These are phyloP conservation scores for Orchestes rusci DNA, from an alignment of 2,888 invertebrate species.

Conservation along the genomic window DNA sequence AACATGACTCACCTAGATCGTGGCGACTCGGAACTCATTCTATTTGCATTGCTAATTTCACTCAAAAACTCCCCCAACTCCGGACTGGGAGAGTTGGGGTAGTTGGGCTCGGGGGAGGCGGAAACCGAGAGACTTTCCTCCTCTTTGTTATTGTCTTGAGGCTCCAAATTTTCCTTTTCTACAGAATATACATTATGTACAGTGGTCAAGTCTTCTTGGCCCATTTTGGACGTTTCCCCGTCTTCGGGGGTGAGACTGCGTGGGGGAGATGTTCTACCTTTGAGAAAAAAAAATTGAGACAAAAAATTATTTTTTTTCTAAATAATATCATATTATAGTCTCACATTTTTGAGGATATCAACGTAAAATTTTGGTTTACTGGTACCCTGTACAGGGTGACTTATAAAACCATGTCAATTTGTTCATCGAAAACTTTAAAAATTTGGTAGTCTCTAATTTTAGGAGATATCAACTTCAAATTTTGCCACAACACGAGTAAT, in stretches of 20 bases:
- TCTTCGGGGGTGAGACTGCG: constrained; percentile 21
- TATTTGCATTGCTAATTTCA: constrained; percentile 37
- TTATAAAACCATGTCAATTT: too few relatives aligned
- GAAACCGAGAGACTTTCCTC: constrained; percentile 38
- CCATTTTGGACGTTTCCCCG: constrained; percentile 12
- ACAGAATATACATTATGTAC: constrained; percentile 6
- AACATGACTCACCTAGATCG: constrained; percentile 38
- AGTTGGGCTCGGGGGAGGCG: constrained; percentile 40
- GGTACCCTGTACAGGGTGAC: too few relatives aligned
- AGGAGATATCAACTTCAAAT: too few relatives aligned
- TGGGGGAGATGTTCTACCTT: constrained; percentile 14
- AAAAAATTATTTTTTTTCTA: too few relatives aligned
- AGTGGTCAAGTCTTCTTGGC: constrained; percentile 8
- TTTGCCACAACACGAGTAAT: too few relatives aligned
- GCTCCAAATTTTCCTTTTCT: too few relatives aligned
- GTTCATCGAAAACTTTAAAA: too few relatives aligned
- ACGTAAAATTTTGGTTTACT: too few relatives aligned
- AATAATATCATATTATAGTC: too few relatives aligned
- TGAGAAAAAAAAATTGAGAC: too few relatives aligned
- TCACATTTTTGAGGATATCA: too few relatives aligned
- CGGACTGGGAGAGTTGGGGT: constrained; percentile 36
- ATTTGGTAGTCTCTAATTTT: too few relatives aligned
- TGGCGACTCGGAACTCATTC: constrained; percentile 37
- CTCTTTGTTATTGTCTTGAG: constrained; percentile 7
- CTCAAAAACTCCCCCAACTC: constrained; percentile 38